Conservation (phyloP, 2,797 vertebrate genomes). For the Lepus townsendii region DNA sequence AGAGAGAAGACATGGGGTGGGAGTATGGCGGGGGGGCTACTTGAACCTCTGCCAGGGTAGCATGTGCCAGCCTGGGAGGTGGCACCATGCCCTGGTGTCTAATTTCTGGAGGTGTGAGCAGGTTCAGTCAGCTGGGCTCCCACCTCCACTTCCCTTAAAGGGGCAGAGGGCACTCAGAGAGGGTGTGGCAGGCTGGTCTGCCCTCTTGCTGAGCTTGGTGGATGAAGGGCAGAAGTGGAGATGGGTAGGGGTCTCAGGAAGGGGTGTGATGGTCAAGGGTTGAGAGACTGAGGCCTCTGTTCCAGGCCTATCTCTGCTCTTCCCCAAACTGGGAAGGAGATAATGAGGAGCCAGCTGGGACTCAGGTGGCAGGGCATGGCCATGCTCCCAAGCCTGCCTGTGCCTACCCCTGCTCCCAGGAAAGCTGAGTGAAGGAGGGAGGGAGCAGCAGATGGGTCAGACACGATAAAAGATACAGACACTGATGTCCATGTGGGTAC, state of each 20-base stretch:
- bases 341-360: constrained; percentile 61
- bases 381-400: constrained; percentile 45
- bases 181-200: constrained; percentile 5
- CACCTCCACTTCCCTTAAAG: constrained; percentile 82
- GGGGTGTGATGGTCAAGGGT: constrained; percentile 12
- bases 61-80: constrained; percentile 87
- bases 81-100: constrained; percentile 82
- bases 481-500: not conserved
- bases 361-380: constrained; percentile 70
- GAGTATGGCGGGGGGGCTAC: constrained; percentile 71
- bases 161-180: constrained; percentile 70
- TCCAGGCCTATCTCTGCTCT: constrained; percentile 52
- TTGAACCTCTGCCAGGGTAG: constrained; percentile 83
- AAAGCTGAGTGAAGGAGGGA: constrained; percentile 58
- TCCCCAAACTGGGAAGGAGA: constrained; percentile 54
- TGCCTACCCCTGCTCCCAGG: constrained; percentile 52
- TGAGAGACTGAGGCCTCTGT: constrained; percentile 29
- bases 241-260: not conserved
- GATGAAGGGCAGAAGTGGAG: constrained; percentile 5
- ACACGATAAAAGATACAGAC: constrained; percentile 52
- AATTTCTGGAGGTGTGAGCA: constrained; percentile 87
- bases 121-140: constrained; percentile 85
- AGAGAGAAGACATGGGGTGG: constrained; percentile 75
- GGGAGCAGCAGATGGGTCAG: not conserved
- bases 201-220: constrained; percentile 40